phyloP scores from a whole-genome alignment of 2,113 vertebrate genomes.

The Hydrochoerus hydrochaeris region DNA sequence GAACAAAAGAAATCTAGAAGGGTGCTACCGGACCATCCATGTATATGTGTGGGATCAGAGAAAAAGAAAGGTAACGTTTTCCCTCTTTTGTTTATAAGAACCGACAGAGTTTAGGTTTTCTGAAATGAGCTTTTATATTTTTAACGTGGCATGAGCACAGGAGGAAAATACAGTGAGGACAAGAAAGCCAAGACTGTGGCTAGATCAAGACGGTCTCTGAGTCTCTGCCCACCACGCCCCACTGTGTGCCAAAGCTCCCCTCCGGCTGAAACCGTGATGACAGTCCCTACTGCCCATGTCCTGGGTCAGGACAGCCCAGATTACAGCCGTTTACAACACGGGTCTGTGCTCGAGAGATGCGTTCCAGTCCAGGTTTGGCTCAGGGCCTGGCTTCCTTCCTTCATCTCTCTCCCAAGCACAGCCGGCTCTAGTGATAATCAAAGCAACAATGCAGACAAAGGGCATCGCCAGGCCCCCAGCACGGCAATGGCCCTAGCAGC shows the following conservation, averaged over 20 bases:
- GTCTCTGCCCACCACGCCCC: background rate
- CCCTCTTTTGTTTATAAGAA: background rate
- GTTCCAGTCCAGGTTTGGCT: background rate
- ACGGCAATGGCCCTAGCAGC: background rate
- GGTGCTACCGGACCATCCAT: background rate
- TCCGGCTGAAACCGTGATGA: background rate
- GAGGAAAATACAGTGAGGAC: background rate
- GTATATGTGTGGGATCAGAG: background rate
- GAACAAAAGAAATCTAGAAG: background rate
- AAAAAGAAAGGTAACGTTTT: background rate
- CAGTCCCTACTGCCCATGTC: background rate
- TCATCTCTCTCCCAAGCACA: background rate
- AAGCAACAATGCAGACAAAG: background rate
- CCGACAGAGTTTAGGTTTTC: background rate
- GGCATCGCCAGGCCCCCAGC: too few species aligned
- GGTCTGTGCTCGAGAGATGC: background rate
- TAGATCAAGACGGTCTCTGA: too few species aligned
- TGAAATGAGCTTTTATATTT: background rate
- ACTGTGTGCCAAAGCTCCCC: background rate
- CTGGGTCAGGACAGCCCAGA: background rate
- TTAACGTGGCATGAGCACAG: background rate
- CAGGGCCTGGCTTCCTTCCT: background rate
- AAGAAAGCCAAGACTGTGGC: fast-evolving
- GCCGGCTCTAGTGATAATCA: background rate
- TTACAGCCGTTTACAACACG: background rate